These are phyloP conservation scores for Stegodyphus mimosarum DNA, from an alignment of 1,140 invertebrate species.

Conservation along the genomic window DNA sequence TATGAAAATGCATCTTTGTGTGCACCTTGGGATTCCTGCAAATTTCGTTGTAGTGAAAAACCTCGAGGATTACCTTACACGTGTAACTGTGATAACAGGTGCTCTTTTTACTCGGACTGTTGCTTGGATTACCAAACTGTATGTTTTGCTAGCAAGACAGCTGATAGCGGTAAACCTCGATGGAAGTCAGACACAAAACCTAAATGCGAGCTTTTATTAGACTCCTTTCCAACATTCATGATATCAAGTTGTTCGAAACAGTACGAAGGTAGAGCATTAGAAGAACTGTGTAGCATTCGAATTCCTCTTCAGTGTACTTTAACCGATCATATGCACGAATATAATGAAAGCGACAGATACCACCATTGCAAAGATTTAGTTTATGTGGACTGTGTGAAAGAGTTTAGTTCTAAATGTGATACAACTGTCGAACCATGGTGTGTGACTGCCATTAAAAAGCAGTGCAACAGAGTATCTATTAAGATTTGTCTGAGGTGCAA, in stretches of 20 bases:
- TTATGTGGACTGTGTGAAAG: neutral
- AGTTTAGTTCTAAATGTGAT: constrained; percentile 1
- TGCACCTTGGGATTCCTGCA: constrained; percentile 46
- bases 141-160: neutral
- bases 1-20: neutral
- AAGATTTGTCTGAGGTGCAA: constrained; percentile 7
- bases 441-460: neutral
- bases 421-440: constrained; percentile 11
- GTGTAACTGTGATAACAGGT: constrained; percentile 44
- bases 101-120: constrained; percentile 38
- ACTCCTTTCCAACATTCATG: neutral
- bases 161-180: neutral
- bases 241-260: neutral
- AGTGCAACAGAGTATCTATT: neutral
- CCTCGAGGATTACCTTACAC: constrained; percentile 5
- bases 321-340: neutral
- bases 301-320: no score
- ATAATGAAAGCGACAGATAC: neutral
- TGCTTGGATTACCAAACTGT: constrained; percentile 22
- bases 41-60: constrained; percentile 21
- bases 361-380: constrained; percentile 1
- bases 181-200: neutral
- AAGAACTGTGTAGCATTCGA: constrained; percentile 2
- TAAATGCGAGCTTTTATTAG: constrained; percentile 16
- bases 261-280: neutral